Conservation (phyloP, 2,888 invertebrate genomes). For the Melikaiella ostensackeni region DNA sequence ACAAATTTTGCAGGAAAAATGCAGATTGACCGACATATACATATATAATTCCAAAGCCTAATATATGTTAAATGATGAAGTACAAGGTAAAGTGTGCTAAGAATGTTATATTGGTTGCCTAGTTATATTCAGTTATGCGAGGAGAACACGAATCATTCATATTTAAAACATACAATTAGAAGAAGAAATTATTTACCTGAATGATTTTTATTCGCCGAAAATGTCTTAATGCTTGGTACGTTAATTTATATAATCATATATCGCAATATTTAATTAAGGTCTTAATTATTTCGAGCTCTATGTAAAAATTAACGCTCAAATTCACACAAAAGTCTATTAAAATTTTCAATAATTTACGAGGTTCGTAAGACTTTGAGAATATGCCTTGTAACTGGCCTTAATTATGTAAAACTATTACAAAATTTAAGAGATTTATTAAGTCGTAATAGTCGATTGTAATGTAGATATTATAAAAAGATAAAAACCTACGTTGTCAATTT, state of each 20-base stretch:
- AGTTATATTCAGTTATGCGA: conserved; percentile 30
- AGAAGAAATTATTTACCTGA: conserved; percentile 1
- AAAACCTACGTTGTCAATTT: conserved; percentile 18
- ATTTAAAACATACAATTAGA: conserved; percentile 18
- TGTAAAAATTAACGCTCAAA: not conserved
- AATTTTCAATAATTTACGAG: not conserved
- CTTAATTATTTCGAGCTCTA: not conserved
- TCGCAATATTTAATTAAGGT: conserved; percentile 11
- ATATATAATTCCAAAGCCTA: conserved; percentile 33
- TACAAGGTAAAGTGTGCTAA: conserved; percentile 35
- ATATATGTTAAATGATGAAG: conserved; percentile 34
- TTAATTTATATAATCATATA: conserved; percentile 4
- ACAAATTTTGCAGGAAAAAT: conserved; percentile 8
- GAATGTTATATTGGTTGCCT: conserved; percentile 39
- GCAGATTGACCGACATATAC: conserved; percentile 19
- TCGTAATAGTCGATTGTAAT: not conserved
- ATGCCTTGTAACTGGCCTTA: not conserved
- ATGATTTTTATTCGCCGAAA: conserved; percentile 30
- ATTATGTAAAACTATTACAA: not conserved
- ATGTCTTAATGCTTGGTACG: conserved; percentile 28
- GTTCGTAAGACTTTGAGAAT: not conserved
- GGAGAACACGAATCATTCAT: not conserved
- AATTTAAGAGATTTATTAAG: not conserved
- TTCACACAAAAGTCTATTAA: not conserved
- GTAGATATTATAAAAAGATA: not conserved